Percentiles rank a stretch among this genome's conserved stretches.
phyloP scores from a whole-genome alignment of 2,113 vertebrate genomes.

The Bufo gargarizans region DNA sequence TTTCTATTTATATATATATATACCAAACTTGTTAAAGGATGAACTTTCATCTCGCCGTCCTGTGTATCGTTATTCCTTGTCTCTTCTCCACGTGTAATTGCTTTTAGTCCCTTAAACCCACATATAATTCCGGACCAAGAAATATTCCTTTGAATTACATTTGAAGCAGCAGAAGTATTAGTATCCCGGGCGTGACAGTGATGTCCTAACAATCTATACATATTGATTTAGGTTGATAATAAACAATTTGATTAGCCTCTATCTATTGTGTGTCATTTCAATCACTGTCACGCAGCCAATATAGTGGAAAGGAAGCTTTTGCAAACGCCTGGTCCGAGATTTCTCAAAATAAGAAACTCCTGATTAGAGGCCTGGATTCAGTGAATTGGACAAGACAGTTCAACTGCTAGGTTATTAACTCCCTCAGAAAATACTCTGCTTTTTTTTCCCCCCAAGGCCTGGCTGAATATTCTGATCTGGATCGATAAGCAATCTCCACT shows the following conservation, averaged over 20 bases:
- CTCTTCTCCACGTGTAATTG: constrained; percentile 62
- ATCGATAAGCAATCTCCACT: constrained; percentile 99
- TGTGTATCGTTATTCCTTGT: constrained; percentile 52
- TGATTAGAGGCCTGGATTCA: constrained; percentile 98
- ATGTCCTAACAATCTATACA: constrained; percentile 99
- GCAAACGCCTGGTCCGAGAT: constrained; percentile 75
- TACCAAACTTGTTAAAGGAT: constrained; percentile 49
- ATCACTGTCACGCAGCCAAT: constrained; percentile 91
- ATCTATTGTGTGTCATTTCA: constrained; percentile 99
- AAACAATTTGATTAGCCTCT: constrained; percentile 99
- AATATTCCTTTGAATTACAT: constrained; percentile 70
- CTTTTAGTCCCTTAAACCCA: constrained; percentile 70
- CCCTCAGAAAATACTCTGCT: constrained; percentile 98
- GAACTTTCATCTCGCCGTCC: constrained; percentile 44
- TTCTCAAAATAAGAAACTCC: constrained; percentile 97
- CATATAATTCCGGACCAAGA: constrained; percentile 68
- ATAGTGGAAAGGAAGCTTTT: constrained; percentile 83
- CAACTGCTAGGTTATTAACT: constrained; percentile 99
- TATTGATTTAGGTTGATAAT: constrained; percentile 99
- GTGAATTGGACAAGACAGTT: constrained; percentile 99
- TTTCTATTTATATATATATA: neutral
- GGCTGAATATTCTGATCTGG: constrained; percentile 96
- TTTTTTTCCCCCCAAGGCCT: constrained; percentile 86
- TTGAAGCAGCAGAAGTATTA: constrained; percentile 75
- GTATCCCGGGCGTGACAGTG: constrained; percentile 89